These are phyloP conservation scores for Chloebia gouldiae DNA, from an alignment of 2,113 vertebrate species.

Conservation along the genomic window DNA sequence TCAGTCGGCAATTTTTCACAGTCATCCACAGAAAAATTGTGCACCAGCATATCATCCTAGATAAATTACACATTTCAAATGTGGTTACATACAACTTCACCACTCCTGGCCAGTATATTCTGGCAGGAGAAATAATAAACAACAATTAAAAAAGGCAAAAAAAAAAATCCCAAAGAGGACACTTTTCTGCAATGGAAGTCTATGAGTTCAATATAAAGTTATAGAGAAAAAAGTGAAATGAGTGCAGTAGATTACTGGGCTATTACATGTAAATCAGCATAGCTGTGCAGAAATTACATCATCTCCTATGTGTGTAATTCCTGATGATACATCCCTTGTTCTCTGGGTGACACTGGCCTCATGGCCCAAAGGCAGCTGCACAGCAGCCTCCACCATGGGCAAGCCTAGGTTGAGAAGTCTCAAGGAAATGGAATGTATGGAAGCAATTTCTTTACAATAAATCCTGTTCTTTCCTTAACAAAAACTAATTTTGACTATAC, in stretches of 20 bases:
- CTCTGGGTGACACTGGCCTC: background rate
- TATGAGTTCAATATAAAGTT: background rate
- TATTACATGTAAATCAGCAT: background rate
- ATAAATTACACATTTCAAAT: constrained; percentile 54
- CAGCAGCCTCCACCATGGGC: background rate
- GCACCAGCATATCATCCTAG: constrained; percentile 16
- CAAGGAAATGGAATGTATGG: background rate
- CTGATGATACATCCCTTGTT: background rate
- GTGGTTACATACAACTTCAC: constrained; percentile 1
- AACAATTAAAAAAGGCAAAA: background rate
- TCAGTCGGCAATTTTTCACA: constrained; percentile 50
- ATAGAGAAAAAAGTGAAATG: background rate
- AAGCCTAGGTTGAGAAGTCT: background rate
- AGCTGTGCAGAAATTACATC: background rate
- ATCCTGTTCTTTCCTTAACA: background rate
- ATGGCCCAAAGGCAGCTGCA: background rate
- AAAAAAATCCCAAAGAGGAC: background rate
- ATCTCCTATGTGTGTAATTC: background rate
- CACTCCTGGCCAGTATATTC: background rate
- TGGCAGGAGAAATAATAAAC: background rate
- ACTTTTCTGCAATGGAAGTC: background rate
- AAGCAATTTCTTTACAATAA: background rate
- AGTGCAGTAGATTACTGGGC: background rate
- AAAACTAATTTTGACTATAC: background rate
- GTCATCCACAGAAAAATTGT: constrained; percentile 49